Evolutionary conservation across 2,113 vertebrate genomes (phyloP).

Genomic region (Etia nguti): DNA sequence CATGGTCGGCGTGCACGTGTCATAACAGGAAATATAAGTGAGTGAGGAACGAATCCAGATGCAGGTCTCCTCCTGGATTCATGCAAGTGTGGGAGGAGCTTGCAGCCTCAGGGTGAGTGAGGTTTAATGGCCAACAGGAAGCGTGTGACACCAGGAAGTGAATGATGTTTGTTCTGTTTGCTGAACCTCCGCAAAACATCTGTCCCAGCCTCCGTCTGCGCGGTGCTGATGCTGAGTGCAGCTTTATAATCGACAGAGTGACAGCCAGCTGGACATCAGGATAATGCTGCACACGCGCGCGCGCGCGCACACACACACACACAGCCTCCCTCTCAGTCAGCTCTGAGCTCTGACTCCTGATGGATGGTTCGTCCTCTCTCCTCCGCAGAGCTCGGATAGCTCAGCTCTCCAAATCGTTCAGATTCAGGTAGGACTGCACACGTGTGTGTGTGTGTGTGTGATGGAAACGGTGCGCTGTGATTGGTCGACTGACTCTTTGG

Average conservation of each 20-base stretch:
- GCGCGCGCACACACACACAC: not conserved
- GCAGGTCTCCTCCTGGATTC: not conserved
- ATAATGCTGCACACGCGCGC: slow-evolving; percentile 6
- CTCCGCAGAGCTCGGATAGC: slow-evolving; percentile 51
- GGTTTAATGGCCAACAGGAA: not conserved
- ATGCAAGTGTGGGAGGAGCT: not conserved
- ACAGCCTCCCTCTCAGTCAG: not conserved
- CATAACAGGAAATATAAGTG: not conserved
- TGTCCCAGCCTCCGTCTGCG: not conserved
- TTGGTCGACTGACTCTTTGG: not conserved
- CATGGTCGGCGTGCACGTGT: not conserved
- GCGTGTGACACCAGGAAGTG: not conserved
- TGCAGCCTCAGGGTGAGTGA: not conserved
- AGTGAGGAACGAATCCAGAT: not conserved
- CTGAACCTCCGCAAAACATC: not conserved
- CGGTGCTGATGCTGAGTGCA: not conserved
- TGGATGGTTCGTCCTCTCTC: slow-evolving; percentile 65
- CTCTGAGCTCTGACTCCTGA: slow-evolving; percentile 6
- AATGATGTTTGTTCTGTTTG: not conserved
- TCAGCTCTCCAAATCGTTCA: slow-evolving; percentile 53
- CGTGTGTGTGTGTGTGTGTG: not conserved
- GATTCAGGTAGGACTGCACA: slow-evolving; percentile 50
- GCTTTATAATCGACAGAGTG: slow-evolving; percentile 1
- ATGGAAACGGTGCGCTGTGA: not conserved
- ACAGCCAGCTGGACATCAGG: slow-evolving; percentile 21